Percentiles rank a stretch among this genome's conserved stretches.
phyloP scores from a whole-genome alignment of 2,888 invertebrate genomes.

The Dryocosmus kuriphilus region DNA sequence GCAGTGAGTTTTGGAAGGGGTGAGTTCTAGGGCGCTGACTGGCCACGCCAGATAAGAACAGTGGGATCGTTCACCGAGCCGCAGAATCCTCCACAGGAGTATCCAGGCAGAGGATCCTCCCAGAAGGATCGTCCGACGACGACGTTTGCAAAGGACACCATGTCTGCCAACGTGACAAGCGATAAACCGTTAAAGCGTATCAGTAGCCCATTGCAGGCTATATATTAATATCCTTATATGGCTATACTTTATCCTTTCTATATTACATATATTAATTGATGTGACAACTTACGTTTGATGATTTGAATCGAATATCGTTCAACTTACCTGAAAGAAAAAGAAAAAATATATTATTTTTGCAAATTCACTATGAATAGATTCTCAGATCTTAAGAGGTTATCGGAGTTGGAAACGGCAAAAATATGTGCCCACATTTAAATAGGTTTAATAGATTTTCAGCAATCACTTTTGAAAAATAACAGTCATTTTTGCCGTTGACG shows the following conservation, averaged over 20 bases:
- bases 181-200: constrained; percentile 53
- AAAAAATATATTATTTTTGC: constrained; percentile 10
- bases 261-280: too few species aligned
- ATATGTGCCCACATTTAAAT: too few species aligned
- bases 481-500: too few species aligned
- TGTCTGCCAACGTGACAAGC: constrained; percentile 49
- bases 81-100: constrained; percentile 69
- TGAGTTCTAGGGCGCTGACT: constrained; percentile 75
- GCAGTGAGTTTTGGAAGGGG: constrained; percentile 70
- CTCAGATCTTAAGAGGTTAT: too few species aligned
- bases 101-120: constrained; percentile 52
- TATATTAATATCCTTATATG: constrained; percentile 39
- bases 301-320: not conserved
- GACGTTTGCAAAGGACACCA: constrained; percentile 39
- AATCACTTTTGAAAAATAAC: too few species aligned
- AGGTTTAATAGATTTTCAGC: too few species aligned
- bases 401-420: too few species aligned
- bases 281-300: not conserved
- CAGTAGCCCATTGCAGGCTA: not conserved
- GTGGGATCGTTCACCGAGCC: constrained; percentile 67
- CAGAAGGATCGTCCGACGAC: constrained; percentile 52
- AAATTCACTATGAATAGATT: too few species aligned
- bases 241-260: not conserved
- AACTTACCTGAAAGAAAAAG: constrained; percentile 65
- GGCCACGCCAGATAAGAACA: constrained; percentile 74